Evolutionary conservation across 2,888 invertebrate genomes (phyloP), one percentile per base, ranked within the genome.

Genomic region (Calliopum simillimum): DNA sequence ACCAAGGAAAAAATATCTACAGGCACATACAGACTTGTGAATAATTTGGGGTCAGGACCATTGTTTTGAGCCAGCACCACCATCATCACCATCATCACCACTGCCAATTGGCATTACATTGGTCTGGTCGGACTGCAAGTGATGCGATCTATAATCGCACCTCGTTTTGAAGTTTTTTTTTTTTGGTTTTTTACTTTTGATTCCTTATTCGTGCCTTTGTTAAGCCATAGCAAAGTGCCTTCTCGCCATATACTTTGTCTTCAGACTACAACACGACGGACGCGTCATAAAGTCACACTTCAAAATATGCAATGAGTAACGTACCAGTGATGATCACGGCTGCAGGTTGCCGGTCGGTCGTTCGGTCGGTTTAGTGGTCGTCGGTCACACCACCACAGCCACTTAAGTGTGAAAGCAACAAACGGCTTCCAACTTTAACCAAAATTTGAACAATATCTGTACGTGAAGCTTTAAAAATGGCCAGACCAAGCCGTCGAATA

Each of bases 31-130:
- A 59, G 21, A 44, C 19, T 44, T 44, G 33, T 59, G 44, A 59
- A 59, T 59, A 59, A 59, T 59, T 59, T 44, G 59, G 21, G 59
- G 59, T 59, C 59, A 59, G 59, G 19, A 59, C 44, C 59, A 59
- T 59, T 59, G 21, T 59, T 44, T 44, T 41, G 43, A 16, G 59
- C 59, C 59, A 59, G 14, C 59, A 59, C 59, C n/a, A n/a, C n/a
- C n/a, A n/a, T n/a, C n/a, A n/a, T n/a, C n/a, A n/a, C n/a, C n/a
- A n/a, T n/a, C n/a, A n/a, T n/a, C n/a, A n/a, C n/a, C n/a, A n/a
- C n/a, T n/a, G n/a, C n/a, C 59, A 19, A 59, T 59, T 16, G 59
- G 41, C 43, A n/a, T 19, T n/a, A 59, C 33, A 16, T 12, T 43
- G 59, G 16, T 12, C 44, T n/a, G n/a, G n/a, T n/a, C n/a, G n/a